These are phyloP conservation scores for Willisornis vidua DNA, from an alignment of 2,113 vertebrate species.

Conservation along the genomic window DNA sequence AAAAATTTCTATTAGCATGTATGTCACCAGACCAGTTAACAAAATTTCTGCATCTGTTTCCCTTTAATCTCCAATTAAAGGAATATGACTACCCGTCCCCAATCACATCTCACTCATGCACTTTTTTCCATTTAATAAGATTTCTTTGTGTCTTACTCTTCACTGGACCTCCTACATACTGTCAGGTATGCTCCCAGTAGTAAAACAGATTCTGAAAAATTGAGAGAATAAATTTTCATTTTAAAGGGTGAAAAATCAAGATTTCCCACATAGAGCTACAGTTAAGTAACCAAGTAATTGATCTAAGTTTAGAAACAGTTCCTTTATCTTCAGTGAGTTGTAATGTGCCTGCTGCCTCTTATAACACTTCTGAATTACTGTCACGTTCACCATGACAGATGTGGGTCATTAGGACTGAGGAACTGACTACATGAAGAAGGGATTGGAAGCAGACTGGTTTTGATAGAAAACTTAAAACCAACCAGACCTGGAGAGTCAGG, in stretches of 20 bases:
- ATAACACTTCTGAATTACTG: slow-evolving; percentile 18
- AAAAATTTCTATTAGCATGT: not conserved
- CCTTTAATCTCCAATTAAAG: not conserved
- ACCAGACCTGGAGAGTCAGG: not conserved
- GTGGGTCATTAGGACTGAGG: slow-evolving; percentile 4
- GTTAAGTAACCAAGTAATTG: not conserved
- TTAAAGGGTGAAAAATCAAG: not conserved
- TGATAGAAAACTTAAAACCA: slow-evolving; percentile 34
- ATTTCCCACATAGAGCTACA: not conserved
- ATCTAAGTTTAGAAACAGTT: slow-evolving; percentile 25
- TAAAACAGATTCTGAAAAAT: not conserved
- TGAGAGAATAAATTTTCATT: not conserved
- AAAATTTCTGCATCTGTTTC: not conserved
- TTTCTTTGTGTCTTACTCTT: not conserved
- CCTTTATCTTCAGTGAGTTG: slow-evolving; percentile 19
- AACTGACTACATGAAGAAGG: slow-evolving; percentile 20
- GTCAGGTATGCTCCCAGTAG: not conserved
- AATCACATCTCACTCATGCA: not conserved
- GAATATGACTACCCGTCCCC: not conserved
- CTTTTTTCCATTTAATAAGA: not conserved
- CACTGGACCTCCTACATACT: not conserved
- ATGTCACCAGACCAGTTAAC: not conserved
- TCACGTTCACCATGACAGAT: slow-evolving; percentile 33
- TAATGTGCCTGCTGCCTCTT: not conserved
- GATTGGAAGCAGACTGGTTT: not conserved